phyloP scores from a whole-genome alignment of 2,888 invertebrate species.

The Hyppa rectilinea region DNA sequence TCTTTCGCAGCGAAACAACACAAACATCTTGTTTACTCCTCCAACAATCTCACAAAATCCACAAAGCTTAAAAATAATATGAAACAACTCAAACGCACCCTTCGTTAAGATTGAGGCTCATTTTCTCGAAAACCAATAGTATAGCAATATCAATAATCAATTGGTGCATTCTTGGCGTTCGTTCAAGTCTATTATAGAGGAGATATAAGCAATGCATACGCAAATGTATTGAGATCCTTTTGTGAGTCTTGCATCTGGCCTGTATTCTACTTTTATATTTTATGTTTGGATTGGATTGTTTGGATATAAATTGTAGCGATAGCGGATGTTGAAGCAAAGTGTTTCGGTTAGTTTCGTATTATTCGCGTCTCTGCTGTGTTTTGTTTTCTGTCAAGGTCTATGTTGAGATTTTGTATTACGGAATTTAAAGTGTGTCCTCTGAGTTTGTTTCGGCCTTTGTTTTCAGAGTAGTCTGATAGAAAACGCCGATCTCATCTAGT shows the following conservation, averaged over 20 bases:
- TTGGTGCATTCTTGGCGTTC: constrained; percentile 89
- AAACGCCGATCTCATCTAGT: no score
- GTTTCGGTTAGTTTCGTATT: constrained; percentile 53
- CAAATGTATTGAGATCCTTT: constrained; percentile 84
- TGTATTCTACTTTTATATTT: constrained; percentile 65
- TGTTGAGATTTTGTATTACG: background rate
- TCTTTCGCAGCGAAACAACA: constrained; percentile 18
- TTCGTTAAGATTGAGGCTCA: constrained; percentile 76
- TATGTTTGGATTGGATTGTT: constrained; percentile 62
- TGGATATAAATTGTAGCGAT: constrained; percentile 65
- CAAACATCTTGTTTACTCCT: constrained; percentile 51
- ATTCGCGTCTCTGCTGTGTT: constrained; percentile 37
- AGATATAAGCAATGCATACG: constrained; percentile 81
- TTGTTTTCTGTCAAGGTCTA: constrained; percentile 40
- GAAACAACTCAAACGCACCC: constrained; percentile 68
- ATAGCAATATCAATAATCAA: constrained; percentile 90
- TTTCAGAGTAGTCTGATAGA: no score
- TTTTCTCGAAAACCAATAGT: constrained; percentile 85
- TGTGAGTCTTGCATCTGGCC: constrained; percentile 80
- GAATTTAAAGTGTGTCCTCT: background rate
- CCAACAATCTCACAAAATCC: constrained; percentile 39
- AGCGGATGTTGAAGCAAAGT: constrained; percentile 53
- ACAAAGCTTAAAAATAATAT: constrained; percentile 61
- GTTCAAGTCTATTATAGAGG: constrained; percentile 88
- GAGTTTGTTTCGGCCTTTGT: no score